Percentiles rank a stretch among this genome's conserved stretches.
These are phyloP conservation scores for Agrochola macilenta DNA, from an alignment of 2,888 invertebrate species.

Conservation along the genomic window DNA sequence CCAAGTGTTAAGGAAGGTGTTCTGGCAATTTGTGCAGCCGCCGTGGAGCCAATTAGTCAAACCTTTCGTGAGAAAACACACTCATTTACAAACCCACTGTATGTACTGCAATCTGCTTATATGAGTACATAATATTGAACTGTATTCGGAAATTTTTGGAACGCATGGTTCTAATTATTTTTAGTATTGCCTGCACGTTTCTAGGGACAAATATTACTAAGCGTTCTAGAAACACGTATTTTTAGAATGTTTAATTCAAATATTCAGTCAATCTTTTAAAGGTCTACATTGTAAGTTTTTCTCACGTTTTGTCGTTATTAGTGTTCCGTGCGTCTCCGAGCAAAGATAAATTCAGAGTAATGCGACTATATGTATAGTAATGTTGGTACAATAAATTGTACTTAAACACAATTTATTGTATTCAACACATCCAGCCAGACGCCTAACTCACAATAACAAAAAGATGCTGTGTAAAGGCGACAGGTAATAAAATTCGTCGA, in stretches of 20 bases:
- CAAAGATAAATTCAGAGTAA: background rate
- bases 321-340: background rate
- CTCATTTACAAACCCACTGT: conserved; percentile 6
- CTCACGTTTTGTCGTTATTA: background rate
- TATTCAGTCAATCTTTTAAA: background rate
- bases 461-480: conserved; percentile 21
- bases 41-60: conserved; percentile 66
- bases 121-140: background rate
- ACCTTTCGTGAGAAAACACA: conserved; percentile 36
- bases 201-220: background rate
- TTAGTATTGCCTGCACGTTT: background rate
- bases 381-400: background rate
- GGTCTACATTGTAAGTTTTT: background rate
- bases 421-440: conserved; percentile 1
- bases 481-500: conserved; percentile 39
- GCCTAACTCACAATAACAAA: conserved; percentile 5
- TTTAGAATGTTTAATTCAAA: background rate
- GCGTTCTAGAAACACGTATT: background rate
- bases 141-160: background rate
- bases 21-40: conserved; percentile 60
- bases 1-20: conserved; percentile 58
- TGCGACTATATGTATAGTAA: background rate
- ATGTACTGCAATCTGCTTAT: background rate
- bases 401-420: background rate
- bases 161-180: background rate